These are phyloP conservation scores for Donacobius atricapilla DNA, from an alignment of 2,113 vertebrate genomes.

Conservation along the genomic window DNA sequence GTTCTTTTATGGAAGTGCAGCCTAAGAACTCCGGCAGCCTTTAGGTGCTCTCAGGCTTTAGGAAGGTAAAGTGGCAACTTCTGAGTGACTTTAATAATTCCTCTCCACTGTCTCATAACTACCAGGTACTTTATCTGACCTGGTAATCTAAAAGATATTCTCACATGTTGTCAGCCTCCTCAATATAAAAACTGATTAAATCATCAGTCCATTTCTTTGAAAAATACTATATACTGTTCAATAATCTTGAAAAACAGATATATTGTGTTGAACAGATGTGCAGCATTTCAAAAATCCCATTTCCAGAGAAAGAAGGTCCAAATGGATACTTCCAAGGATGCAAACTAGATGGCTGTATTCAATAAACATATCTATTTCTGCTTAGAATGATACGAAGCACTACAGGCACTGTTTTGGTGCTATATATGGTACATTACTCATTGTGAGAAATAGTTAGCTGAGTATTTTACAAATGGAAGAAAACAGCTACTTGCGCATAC, in stretches of 20 bases:
- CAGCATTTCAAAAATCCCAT: slow-evolving; percentile 18
- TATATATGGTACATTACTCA: slow-evolving; percentile 63
- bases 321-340: slow-evolving; percentile 7
- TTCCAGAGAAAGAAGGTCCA: slow-evolving; percentile 33
- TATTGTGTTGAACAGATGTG: neutral
- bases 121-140: neutral
- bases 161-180: neutral
- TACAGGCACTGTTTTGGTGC: slow-evolving; percentile 52
- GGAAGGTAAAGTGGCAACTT: neutral
- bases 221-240: neutral
- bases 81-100: neutral
- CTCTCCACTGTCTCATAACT: neutral
- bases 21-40: neutral
- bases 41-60: neutral
- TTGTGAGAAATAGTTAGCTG: slow-evolving; percentile 59
- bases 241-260: neutral
- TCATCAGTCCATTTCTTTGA: neutral
- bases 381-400: slow-evolving; percentile 10
- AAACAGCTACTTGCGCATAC: slow-evolving; percentile 59
- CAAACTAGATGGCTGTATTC: slow-evolving; percentile 6
- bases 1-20: neutral
- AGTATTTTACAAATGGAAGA: slow-evolving; percentile 72
- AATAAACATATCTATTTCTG: slow-evolving; percentile 52
- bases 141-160: neutral
- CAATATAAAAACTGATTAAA: neutral